Base-by-base conservation (phyloP, 2,888 invertebrate genomes). In the Coremacera marginata region DNA sequence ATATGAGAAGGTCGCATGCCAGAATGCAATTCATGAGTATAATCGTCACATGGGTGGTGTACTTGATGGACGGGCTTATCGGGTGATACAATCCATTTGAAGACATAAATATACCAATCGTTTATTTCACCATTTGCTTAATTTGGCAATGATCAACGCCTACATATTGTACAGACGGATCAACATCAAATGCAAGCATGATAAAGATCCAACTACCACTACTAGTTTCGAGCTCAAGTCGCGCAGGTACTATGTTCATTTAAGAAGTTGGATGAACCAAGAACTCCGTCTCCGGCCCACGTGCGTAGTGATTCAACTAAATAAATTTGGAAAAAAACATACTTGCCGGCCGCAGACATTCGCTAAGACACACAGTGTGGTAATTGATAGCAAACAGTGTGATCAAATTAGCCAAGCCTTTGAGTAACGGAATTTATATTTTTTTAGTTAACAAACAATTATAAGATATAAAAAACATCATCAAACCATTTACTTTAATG, bases 81-180 rank as follows among this genome's bases (percentile, higher is more conserved):
- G 76, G 65, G 22, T 51, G 65, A 16, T 74, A 79, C 57, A 25
- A 74, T 77, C 52, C 74, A 67, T 19, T n/a, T 49, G 11, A 78
- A 78, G 44, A 78, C 71, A 19, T 55, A 65, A 65, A 8, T 57
- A 68, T 55, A 71, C 67, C 34, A 55, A 62, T 25, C 49, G 52
- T 44, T 52, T 79, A n/a, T 78, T 78, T 57, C 74, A 63, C 31
- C 57, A 76, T 74, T 71, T 79, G 16, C 51, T 77, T 11, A 67
- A 77, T 63, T 51, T 71, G 49, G 52, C 68, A 44, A 52, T 77
- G 63, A 67, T 75, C 11, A 77, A 77, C 70, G 70, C 77, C 14
- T 77, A 77, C 60, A 31, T 77, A 14, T 52, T 76, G 3, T 63
- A 74, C 51, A 65, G 44, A 34, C 63, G 70, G 22, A 65, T 19